Evolutionary conservation across 2,888 invertebrate species (phyloP), one percentile per base, ranked within the genome.

Genomic region (Microctonus hyperodae): DNA sequence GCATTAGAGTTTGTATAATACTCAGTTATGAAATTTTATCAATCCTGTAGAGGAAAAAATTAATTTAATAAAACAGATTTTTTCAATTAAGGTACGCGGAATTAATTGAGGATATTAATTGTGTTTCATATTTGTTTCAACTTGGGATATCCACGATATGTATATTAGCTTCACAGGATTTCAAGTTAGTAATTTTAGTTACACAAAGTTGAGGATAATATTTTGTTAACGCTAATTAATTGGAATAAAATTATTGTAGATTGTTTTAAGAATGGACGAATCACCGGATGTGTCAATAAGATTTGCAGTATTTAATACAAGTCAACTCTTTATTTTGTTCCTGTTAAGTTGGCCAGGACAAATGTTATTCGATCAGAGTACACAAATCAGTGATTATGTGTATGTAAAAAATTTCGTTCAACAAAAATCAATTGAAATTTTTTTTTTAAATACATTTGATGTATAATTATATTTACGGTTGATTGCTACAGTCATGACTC

Each of bases 151-250:
- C 65, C 57, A 76, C 78, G 78, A 35, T 75, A 11, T 74, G 76
- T 28, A 70, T 78, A 70, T 78, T 51, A 78, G 74, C 59, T 78
- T 78, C 56, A 75, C 75, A 1, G 73, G 72, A 44, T 78, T 75
- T 22, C 78, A 78, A 72, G 78, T 75, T 28, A 64, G 73, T 50
- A 1, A 20, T 50, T 22, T 20, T 40, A 9, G 23, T 20, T n/a
- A n/a, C n/a, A n/a, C n/a, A n/a, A n/a, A n/a, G 16, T 13, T 0
- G n/a, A 23, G 0, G 25, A 51, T 1, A 6, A 51, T 16, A 22
- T 23, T 13, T 23, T 22, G 23, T 25, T 10, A 23, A 31, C 28
- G 28, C 48, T n/a, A 25, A 60, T 53, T 35, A 11, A 25, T n/a
- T n/a, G n/a, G n/a, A 37, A 13, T 31, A 20, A 23, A 23, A 4